Evolutionary conservation across 1,140 invertebrate species (phyloP).

Genomic region (Helicoverpa zea): DNA sequence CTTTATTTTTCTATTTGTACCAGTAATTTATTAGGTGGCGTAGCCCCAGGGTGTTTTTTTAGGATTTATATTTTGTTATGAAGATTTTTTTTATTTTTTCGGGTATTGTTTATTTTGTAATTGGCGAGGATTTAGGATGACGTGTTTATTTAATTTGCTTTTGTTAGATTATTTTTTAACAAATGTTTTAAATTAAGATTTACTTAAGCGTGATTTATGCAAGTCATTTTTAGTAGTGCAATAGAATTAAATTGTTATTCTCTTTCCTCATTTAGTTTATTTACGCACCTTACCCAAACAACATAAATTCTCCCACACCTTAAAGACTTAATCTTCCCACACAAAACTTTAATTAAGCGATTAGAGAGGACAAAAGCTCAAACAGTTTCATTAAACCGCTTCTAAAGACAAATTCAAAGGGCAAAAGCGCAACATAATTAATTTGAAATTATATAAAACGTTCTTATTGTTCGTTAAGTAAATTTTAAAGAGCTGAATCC

Average conservation of each 20-base stretch:
- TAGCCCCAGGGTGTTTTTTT: slow-evolving; percentile 6
- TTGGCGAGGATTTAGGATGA: neutral
- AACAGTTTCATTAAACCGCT: slow-evolving; percentile 10
- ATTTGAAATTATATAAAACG: slow-evolving; percentile 50
- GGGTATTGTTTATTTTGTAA: neutral
- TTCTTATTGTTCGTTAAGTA: slow-evolving; percentile 58
- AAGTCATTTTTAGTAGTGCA: neutral
- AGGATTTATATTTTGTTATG: slow-evolving; percentile 21
- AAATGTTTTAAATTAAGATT: neutral
- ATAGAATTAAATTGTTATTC: neutral
- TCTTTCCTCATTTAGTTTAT: neutral
- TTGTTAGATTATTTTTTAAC: neutral
- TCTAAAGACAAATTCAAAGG: slow-evolving; percentile 28
- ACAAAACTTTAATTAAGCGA: slow-evolving; percentile 1
- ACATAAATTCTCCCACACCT: neutral
- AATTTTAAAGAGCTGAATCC: slow-evolving; percentile 68
- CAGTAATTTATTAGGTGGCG: slow-evolving; percentile 29
- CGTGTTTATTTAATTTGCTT: neutral
- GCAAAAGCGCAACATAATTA: slow-evolving; percentile 40
- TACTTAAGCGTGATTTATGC: neutral
- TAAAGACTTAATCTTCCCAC: neutral
- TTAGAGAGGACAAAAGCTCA: neutral
- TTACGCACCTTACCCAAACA: neutral
- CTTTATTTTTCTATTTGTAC: slow-evolving; percentile 49
- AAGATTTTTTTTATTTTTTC: neutral